Evolutionary conservation across 2,888 invertebrate genomes (phyloP).

Genomic region (Loripinus fragilis): DNA sequence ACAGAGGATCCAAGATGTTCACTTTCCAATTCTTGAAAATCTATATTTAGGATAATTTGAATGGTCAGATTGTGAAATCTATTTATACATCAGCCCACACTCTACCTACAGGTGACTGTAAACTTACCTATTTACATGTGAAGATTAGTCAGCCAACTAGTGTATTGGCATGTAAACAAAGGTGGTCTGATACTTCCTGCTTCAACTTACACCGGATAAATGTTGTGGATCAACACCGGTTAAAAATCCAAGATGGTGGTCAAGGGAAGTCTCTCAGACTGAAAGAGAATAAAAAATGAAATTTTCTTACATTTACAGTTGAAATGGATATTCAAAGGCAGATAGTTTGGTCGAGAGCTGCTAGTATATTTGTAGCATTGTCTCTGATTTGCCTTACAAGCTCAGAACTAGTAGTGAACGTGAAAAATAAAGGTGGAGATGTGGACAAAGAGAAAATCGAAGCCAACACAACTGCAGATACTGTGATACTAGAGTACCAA

Average conservation of each 20-base stretch:
- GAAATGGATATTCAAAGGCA: background rate
- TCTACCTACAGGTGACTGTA: background rate
- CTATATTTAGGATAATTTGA: too few species aligned
- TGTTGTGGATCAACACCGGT: background rate
- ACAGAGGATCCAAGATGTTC: too few species aligned
- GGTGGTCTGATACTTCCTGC: conserved; percentile 8
- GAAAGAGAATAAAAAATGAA: background rate
- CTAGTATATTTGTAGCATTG: background rate
- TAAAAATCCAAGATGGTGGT: conserved; percentile 8
- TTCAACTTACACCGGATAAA: background rate
- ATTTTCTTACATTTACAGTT: background rate
- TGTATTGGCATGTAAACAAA: background rate
- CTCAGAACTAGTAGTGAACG: conserved; percentile 80
- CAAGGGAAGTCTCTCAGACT: background rate
- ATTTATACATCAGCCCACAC: background rate
- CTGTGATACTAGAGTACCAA: conserved; percentile 94
- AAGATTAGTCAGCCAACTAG: background rate
- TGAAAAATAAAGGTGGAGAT: conserved; percentile 92
- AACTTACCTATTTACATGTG: background rate
- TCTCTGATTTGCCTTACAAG: background rate
- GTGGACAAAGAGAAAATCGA: conserved; percentile 96
- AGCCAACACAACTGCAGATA: conserved; percentile 95
- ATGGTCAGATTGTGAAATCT: too few species aligned
- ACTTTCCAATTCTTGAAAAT: too few species aligned
- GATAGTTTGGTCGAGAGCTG: background rate